Evolutionary conservation across 2,888 invertebrate species (phyloP), one percentile per base, ranked within the genome.

Genomic region (Drosophila pullipes): DNA sequence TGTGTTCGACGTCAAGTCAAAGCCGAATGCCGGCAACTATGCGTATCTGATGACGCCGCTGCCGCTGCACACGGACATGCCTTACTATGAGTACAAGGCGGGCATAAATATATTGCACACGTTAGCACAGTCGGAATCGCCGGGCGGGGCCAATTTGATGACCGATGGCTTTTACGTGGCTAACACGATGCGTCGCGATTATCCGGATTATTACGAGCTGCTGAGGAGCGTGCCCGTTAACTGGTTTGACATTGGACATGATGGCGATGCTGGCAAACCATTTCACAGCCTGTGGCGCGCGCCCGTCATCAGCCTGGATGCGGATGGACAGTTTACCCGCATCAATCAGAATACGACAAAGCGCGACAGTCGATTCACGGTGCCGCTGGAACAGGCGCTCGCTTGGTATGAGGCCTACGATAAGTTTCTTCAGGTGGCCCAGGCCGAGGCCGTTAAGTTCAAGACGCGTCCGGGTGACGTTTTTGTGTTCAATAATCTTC

Each of bases 331-430:
- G 31, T 94, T 96, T 28, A 93, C 91, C 1, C 94, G 96, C 66
- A 95, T 97, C 7, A 96, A 96, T 87, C 96, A 96, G 83, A 96
- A 96, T 59, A 95, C 96, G 68, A 96, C 96, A 0, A 96, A 96
- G 91, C 94, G 97, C 62, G 96, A 96, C 58, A 96, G 95, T 76
- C 94, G 95, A 62, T 95, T 96, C 74, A 94, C 95, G 1, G 94
- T 95, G 0, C 93, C 95, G 0, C 91, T 96, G 31, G 95, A 95
- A 16, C 82, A 94, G 59, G 96, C 96, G 0, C 94, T 95, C 49
- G 93, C 94, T 0, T 96, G 97, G 95, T 97, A 97, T 85, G 93
- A 95, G 84, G 96, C 97, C 0, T 94, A 96, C 79, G 94, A 95
- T 73, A 91, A 94, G 64, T 96, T 96, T 89, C 94, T 95, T 6